A percentile compares a stretch with the other conserved stretches of the same genome.
Conservation (phyloP, 2,113 vertebrate genomes). For the Oryzias melastigma region DNA sequence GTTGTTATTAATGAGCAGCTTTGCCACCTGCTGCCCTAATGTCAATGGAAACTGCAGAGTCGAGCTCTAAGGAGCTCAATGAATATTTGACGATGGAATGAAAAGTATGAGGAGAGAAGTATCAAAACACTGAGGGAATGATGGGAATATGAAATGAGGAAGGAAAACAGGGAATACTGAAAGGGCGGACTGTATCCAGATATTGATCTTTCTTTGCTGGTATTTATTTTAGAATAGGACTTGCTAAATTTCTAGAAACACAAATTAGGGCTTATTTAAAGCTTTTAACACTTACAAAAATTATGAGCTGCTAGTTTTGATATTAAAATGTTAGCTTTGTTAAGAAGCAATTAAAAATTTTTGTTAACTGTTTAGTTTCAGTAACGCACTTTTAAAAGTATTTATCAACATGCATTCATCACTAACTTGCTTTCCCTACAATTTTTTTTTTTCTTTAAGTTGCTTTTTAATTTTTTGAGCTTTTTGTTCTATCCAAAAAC, state of each 20-base stretch:
- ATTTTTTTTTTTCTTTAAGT: too few species aligned
- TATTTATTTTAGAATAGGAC: too few species aligned
- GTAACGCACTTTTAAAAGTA: too few species aligned
- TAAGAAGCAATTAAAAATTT: background rate
- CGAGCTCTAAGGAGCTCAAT: slow-evolving; percentile 33
- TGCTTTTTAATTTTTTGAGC: too few species aligned
- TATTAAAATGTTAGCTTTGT: background rate
- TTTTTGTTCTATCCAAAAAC: too few species aligned
- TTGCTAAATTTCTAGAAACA: too few species aligned
- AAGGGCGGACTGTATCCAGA: background rate
- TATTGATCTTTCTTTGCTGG: too few species aligned
- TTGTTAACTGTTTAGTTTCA: background rate
- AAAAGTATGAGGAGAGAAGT: slow-evolving; percentile 27
- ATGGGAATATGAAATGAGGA: background rate
- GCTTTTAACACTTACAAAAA: too few species aligned
- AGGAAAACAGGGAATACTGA: background rate
- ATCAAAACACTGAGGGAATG: background rate
- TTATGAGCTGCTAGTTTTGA: too few species aligned
- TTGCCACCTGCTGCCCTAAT: slow-evolving; percentile 69
- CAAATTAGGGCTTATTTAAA: too few species aligned
- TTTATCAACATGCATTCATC: too few species aligned
- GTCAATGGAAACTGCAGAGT: slow-evolving; percentile 59
- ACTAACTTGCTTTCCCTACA: too few species aligned
- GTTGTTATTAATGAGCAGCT: slow-evolving; percentile 54
- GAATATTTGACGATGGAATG: slow-evolving; percentile 63